A percentile compares a stretch with the other conserved stretches of the same genome.
These are phyloP conservation scores for Calcarius lapponicus DNA, from an alignment of 2,797 vertebrate species.

Conservation along the genomic window DNA sequence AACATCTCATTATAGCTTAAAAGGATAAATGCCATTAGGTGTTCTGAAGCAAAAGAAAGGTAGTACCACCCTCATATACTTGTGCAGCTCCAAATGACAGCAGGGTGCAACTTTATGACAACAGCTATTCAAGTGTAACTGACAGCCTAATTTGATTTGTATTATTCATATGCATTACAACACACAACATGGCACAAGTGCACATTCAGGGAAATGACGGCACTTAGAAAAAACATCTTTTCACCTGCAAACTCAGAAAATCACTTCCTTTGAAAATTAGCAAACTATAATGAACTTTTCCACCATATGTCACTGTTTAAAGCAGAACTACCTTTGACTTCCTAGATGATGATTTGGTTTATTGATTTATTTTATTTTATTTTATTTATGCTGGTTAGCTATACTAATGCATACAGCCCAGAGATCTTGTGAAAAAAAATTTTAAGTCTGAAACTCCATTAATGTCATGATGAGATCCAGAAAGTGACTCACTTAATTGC, in stretches of 20 bases:
- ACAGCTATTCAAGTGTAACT: neutral
- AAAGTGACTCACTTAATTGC: neutral
- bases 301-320: neutral
- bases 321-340: neutral
- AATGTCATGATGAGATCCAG: neutral
- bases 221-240: neutral
- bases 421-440: neutral
- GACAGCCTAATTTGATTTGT: slow-evolving; percentile 6
- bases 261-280: neutral
- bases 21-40: neutral
- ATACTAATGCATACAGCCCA: neutral
- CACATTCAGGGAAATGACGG: neutral
- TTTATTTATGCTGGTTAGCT: neutral
- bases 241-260: neutral
- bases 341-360: neutral
- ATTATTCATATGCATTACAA: neutral
- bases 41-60: neutral
- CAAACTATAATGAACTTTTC: neutral
- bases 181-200: neutral
- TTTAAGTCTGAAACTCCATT: neutral
- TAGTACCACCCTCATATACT: neutral
- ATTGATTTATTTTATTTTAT: neutral
- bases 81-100: neutral
- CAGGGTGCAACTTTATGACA: neutral
- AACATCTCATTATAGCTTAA: neutral